Conservation (phyloP, 2,888 invertebrate species). For the Chouioia cunea region DNA sequence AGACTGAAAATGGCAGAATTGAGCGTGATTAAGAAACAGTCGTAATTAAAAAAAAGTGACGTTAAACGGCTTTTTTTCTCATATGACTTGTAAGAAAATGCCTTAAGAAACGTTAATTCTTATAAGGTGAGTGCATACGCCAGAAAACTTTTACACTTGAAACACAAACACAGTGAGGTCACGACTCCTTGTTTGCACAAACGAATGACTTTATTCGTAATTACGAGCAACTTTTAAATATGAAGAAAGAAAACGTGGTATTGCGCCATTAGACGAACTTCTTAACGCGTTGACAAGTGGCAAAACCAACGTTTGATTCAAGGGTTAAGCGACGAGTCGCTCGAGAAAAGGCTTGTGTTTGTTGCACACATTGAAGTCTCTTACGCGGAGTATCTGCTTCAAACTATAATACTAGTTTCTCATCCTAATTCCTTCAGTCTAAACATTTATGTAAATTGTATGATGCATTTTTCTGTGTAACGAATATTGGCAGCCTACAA, state of each 20-base stretch:
- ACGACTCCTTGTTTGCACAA: constrained; percentile 36
- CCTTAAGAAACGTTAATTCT: constrained; percentile 38
- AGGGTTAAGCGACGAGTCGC: constrained; percentile 14
- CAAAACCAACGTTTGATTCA: constrained; percentile 12
- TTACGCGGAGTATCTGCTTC: background rate
- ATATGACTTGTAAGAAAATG: constrained; percentile 32
- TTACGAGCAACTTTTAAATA: constrained; percentile 24
- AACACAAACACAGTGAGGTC: background rate
- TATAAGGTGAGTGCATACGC: background rate
- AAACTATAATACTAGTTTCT: background rate
- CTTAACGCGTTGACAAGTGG: constrained; percentile 10
- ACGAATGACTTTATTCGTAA: constrained; percentile 45
- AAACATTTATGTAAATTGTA: no score
- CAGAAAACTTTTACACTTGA: constrained; percentile 21
- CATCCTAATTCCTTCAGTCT: background rate
- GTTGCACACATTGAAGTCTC: constrained; percentile 10
- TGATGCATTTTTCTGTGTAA: no score
- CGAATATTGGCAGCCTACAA: no score
- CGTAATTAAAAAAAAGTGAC: constrained; percentile 45
- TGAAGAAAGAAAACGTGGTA: background rate
- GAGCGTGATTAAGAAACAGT: constrained; percentile 41
- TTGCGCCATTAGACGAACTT: constrained; percentile 37
- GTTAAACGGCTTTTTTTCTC: constrained; percentile 25
- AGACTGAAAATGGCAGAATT: constrained; percentile 29
- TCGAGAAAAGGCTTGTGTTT: constrained; percentile 9